phyloP scores from a whole-genome alignment of 2,888 invertebrate genomes.

The Zygothrica quintamaculata region DNA sequence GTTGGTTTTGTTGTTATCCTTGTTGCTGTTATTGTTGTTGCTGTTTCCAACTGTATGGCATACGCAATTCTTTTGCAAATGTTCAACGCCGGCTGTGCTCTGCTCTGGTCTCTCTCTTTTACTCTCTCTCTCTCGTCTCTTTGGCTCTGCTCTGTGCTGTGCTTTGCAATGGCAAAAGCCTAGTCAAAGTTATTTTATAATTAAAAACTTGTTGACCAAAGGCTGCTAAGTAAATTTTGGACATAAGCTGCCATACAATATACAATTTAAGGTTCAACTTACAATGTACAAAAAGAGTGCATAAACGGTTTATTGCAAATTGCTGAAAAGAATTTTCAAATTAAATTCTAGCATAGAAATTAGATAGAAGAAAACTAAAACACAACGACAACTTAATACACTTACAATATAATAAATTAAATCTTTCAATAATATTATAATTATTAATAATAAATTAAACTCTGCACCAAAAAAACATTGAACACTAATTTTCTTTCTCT shows the following conservation, averaged over 20 bases:
- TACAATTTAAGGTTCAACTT: slow-evolving; percentile 4
- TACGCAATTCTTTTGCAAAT: slow-evolving; percentile 54
- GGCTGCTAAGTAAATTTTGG: slow-evolving; percentile 19
- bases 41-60: slow-evolving; percentile 24
- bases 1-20: slow-evolving; percentile 16
- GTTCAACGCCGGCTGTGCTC: slow-evolving; percentile 13
- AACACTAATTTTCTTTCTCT: too few relatives aligned
- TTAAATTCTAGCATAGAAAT: too few relatives aligned
- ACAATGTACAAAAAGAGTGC: slow-evolving; percentile 2
- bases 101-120: too few relatives aligned
- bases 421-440: too few relatives aligned
- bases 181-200: slow-evolving; percentile 76
- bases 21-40: slow-evolving; percentile 26
- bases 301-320: not conserved
- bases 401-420: too few relatives aligned
- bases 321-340: not conserved
- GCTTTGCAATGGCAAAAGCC: slow-evolving; percentile 30
- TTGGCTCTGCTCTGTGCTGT: slow-evolving; percentile 2
- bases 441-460: too few relatives aligned
- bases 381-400: too few relatives aligned
- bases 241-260: not conserved
- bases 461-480: too few relatives aligned
- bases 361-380: too few relatives aligned
- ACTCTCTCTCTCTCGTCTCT: too few relatives aligned
- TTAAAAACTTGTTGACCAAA: slow-evolving; percentile 68